Evolutionary conservation across 2,888 invertebrate species (phyloP), one percentile per base, ranked within the genome.

Genomic region (Eupithecia subfuscata): DNA sequence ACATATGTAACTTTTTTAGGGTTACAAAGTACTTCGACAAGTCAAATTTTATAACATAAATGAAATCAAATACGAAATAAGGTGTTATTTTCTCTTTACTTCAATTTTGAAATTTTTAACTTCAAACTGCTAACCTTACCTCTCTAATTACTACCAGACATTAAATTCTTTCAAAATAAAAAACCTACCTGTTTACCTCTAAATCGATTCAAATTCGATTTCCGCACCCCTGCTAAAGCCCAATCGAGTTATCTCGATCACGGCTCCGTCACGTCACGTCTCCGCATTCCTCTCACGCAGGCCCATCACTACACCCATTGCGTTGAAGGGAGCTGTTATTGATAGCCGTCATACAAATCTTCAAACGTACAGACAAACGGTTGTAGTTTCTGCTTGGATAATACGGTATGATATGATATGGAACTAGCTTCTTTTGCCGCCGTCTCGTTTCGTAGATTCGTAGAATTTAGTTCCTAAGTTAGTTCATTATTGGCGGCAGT

Each of bases 201-300:
- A 34, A 64, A 64, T 64, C 64, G 64, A 34, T 64, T 34, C 34
- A 34, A 64, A 64, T 34, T 64, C 34, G 64, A 64, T 64, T 64
- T 64, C 34, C 18, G 16, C 64, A 12, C 30, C 64, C 30, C 64
- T 34, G 34, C 34, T 64, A 34, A 64, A 64, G 64, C 64, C 16
- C 34, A 64, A 64, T 64, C 64, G 64, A 34, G 64, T 64, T 64
- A 64, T 64, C 64, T 64, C 34, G 64, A 64, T 64, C 64, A 34
- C 34, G 34, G 18, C 16, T 34, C 34, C 30, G 30, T 34, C 64
- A 64, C 64, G 64, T 64, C 18, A 2, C 64, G 18, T 8, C 64
- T 34, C 34, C 12, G 34, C 30, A 34, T 30, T 34, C 64, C 34
- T 18, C 16, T 64, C 64, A 64, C 64, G 64, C 16, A 30, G 34